phyloP scores from a whole-genome alignment of 2,888 invertebrate species.

The Idaea biselata region DNA sequence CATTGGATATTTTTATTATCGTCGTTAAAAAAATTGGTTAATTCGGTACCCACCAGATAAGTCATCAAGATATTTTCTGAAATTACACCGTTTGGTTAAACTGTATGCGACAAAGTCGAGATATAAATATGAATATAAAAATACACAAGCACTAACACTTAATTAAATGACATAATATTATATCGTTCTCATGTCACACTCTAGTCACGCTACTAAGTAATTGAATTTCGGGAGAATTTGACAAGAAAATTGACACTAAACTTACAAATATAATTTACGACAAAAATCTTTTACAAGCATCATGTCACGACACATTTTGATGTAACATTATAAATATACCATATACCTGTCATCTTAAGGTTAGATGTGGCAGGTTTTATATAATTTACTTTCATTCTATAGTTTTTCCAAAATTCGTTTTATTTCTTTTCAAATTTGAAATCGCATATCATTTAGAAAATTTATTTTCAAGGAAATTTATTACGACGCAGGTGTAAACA shows the following conservation, averaged over 20 bases:
- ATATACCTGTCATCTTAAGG: too few species aligned
- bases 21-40: too few species aligned
- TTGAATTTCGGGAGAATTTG: conserved; percentile 81
- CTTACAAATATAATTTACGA: conserved; percentile 58
- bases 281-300: conserved; percentile 22
- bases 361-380: background rate
- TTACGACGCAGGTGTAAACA: too few species aligned
- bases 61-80: background rate
- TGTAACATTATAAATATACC: background rate
- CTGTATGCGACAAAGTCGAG: conserved; percentile 14
- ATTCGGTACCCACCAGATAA: too few species aligned
- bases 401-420: background rate
- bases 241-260: conserved; percentile 77
- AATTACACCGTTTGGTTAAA: conserved; percentile 11
- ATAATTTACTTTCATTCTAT: background rate
- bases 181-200: conserved; percentile 46
- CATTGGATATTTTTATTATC: too few species aligned
- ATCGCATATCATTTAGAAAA: background rate
- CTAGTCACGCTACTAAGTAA: conserved; percentile 66
- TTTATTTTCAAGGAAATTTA: too few species aligned
- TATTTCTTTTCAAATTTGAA: background rate
- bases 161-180: conserved; percentile 18
- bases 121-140: conserved; percentile 30
- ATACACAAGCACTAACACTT: conserved; percentile 42
- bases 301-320: conserved; percentile 5